Evolutionary conservation across 2,113 vertebrate genomes (phyloP).

Genomic region (Pyxicephalus adspersus): DNA sequence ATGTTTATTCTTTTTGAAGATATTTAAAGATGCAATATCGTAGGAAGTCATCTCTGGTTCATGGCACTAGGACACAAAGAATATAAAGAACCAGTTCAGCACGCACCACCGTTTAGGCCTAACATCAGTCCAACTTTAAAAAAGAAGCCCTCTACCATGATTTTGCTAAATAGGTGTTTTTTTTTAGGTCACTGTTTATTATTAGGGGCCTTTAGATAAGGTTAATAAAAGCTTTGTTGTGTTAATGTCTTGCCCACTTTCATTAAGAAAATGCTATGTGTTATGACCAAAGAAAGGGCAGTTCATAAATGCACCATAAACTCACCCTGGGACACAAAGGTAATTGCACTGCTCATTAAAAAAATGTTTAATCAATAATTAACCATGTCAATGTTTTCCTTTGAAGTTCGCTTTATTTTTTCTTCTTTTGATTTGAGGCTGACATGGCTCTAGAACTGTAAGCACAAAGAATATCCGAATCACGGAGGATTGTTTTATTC

Average conservation of each 20-base stretch:
- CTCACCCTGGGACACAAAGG: conserved; percentile 82
- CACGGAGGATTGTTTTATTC: too few relatives aligned
- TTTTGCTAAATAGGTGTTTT: conserved; percentile 73
- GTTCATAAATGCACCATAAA: conserved; percentile 79
- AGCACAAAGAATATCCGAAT: conserved; percentile 1
- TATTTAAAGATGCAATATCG: neutral
- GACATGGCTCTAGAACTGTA: conserved; percentile 61
- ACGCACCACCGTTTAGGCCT: neutral
- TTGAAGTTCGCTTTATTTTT: conserved; percentile 84
- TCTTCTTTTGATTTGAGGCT: conserved; percentile 71
- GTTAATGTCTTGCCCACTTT: conserved; percentile 76
- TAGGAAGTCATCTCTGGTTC: neutral
- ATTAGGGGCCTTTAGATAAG: conserved; percentile 80
- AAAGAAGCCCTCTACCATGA: conserved; percentile 52
- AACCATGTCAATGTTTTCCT: conserved; percentile 91
- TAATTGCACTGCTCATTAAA: conserved; percentile 95
- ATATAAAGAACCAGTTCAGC: neutral
- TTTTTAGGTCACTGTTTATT: conserved; percentile 73
- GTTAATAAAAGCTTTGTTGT: conserved; percentile 88
- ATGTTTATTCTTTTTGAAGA: neutral
- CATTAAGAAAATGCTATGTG: conserved; percentile 83
- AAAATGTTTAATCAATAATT: conserved; percentile 94
- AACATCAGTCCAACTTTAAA: neutral
- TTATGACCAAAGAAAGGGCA: conserved; percentile 80
- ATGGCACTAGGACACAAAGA: neutral